These are phyloP conservation scores for Carcina quercana DNA, from an alignment of 2,888 invertebrate genomes.

Conservation along the genomic window DNA sequence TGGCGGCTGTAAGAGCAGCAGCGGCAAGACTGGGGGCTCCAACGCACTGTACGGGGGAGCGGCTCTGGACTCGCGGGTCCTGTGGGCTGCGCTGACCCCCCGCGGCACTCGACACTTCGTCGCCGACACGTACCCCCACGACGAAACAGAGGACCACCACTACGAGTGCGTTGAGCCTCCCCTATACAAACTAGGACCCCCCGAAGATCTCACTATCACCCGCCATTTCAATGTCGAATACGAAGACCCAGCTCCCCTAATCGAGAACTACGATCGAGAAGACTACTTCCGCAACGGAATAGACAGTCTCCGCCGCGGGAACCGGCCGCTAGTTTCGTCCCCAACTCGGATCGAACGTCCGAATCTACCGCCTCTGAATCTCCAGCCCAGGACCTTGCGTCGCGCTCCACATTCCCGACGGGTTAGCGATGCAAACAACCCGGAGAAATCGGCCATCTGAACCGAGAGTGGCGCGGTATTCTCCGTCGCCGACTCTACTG, in stretches of 20 bases:
- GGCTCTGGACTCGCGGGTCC: constrained; percentile 78
- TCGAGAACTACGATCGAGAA: constrained; percentile 78
- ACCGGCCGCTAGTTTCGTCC: constrained; percentile 82
- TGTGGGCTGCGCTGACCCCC: constrained; percentile 91
- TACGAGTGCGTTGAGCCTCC: constrained; percentile 81
- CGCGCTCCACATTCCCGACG: constrained; percentile 64
- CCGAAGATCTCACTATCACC: constrained; percentile 75
- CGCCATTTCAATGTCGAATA: constrained; percentile 88
- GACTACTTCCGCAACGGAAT: constrained; percentile 62
- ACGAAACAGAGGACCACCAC: constrained; percentile 78
- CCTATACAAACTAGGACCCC: constrained; percentile 64
- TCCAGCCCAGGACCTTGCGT: constrained; percentile 71
- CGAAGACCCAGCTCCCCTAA: constrained; percentile 84
- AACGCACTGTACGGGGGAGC: constrained; percentile 61
- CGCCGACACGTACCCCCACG: constrained; percentile 77
- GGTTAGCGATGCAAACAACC: constrained; percentile 63
- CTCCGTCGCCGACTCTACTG: constrained; percentile 67
- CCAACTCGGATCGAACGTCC: constrained; percentile 89
- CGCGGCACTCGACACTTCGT: constrained; percentile 87
- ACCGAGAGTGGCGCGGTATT: constrained; percentile 69
- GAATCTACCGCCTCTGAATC: constrained; percentile 85
- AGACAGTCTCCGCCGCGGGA: constrained; percentile 62
- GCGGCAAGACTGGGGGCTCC: constrained; percentile 68
- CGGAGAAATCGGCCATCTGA: constrained; percentile 68
- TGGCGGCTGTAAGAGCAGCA: constrained; percentile 70